phyloP scores from a whole-genome alignment of 2,888 invertebrate genomes.

The Tenodera sinensis region DNA sequence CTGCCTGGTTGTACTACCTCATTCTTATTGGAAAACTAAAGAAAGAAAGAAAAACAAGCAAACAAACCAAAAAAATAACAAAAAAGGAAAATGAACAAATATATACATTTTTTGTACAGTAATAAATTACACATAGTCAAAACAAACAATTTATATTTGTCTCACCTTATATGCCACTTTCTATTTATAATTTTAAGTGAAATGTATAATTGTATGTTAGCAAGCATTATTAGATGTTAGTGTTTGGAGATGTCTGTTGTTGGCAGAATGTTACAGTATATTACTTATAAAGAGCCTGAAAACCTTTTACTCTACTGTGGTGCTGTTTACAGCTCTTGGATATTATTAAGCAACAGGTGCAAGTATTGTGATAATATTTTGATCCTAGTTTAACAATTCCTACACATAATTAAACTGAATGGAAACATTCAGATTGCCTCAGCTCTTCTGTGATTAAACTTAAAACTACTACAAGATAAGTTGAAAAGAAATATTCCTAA shows the following conservation, averaged over 20 bases:
- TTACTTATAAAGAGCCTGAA: slow-evolving; percentile 9
- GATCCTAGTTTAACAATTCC: slow-evolving; percentile 13
- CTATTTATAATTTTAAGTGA: background rate
- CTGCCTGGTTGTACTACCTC: slow-evolving; percentile 7
- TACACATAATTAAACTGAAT: slow-evolving; percentile 15
- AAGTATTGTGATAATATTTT: slow-evolving; percentile 18
- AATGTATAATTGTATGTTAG: slow-evolving; percentile 18
- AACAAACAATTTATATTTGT: background rate
- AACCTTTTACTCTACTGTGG: slow-evolving; percentile 11
- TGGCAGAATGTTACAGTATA: slow-evolving; percentile 10
- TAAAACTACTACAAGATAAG: background rate
- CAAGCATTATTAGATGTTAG: slow-evolving; percentile 18
- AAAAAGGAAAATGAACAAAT: background rate
- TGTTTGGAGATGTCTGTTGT: slow-evolving; percentile 10
- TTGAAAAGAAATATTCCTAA: slow-evolving; percentile 10
- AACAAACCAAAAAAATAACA: no score
- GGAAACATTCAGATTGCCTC: slow-evolving; percentile 14
- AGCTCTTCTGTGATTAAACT: slow-evolving; percentile 23
- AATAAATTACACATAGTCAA: background rate
- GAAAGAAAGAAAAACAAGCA: background rate
- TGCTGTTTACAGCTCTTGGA: slow-evolving; percentile 22
- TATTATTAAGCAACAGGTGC: slow-evolving; percentile 20
- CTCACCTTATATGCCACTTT: background rate
- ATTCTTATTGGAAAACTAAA: background rate
- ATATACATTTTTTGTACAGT: background rate